A percentile compares a stretch with the other conserved stretches of the same genome.
phyloP scores from a whole-genome alignment of 2,888 invertebrate species.

The Maniola hyperantus region DNA sequence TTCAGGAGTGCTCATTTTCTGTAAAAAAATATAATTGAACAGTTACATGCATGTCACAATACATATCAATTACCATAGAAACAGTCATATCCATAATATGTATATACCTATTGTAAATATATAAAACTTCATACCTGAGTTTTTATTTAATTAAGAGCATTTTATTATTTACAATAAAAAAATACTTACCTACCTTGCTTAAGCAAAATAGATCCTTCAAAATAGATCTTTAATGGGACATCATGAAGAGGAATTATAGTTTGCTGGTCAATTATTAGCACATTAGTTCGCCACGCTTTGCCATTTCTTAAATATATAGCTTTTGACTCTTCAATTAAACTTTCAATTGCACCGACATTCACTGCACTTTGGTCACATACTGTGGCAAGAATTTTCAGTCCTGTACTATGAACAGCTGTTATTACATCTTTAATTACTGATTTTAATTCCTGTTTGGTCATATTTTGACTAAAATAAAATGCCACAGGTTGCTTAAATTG shows the following conservation, averaged over 20 bases:
- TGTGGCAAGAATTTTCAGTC: neutral
- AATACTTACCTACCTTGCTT: no score
- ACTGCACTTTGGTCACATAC: neutral
- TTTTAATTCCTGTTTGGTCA: neutral
- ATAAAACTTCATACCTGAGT: no score
- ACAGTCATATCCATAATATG: no score
- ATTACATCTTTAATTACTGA: neutral
- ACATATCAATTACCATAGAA: no score
- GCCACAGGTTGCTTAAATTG: neutral
- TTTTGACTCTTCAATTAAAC: neutral
- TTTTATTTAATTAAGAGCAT: no score
- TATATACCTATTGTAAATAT: no score
- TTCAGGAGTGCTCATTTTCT: constrained; percentile 1
- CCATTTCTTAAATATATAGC: constrained; percentile 1
- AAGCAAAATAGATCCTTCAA: no score
- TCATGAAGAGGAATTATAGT: neutral
- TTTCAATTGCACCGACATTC: neutral
- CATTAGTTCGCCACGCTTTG: neutral
- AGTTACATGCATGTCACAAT: no score
- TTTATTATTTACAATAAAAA: no score
- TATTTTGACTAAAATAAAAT: constrained; percentile 1
- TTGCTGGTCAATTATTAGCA: neutral
- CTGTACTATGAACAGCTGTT: neutral
- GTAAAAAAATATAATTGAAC: neutral
- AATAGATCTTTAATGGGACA: no score